Evolutionary conservation across 2,888 invertebrate species (phyloP), one percentile per base, ranked within the genome.

Genomic region (Dasypolia templi): DNA sequence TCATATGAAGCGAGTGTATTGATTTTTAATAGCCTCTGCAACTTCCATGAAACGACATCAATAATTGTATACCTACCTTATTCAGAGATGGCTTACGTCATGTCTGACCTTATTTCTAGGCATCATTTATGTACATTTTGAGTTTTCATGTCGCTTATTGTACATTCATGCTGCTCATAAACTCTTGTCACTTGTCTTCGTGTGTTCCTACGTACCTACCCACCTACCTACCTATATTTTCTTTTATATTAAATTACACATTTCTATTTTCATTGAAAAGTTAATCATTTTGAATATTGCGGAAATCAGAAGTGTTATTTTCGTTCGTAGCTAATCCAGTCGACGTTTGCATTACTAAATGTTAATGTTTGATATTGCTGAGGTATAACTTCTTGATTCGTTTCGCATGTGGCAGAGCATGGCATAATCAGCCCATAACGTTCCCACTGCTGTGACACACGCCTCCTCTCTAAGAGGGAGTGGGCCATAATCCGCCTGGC

Each of bases 11-110:
- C 53, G 55, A 64, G 29, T 49, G 66, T 86, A 88, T 88, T 85
- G 89, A 89, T 86, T 89, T 86, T 87, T 82, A 87, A 87, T 87
- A 83, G 79, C 71, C 79, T 66, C 79, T 84, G 84, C 74, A 84
- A 83, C 82, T 85, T 88, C 75, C 82, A 83, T 73, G 72, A 69
- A 81, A 76, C 72, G 59, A 63, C 75, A 79, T 83, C 65, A 72
- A 76, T 72, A 68, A 77, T 72, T 75, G 61, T 70, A 35, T 70
- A 71, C 14, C 19, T 73, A 69, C 53, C 72, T 62, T 70, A 75
- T 65, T 75, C 67, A 63, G 58, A 77, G 67, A 77, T 71, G 55
- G 51, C 67, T 74, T 75, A 80, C 88, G 82, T 87, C 88, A 89
- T 65, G 51, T 56, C 68, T 84, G 84, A 86, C 87, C 88, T 83